These are phyloP conservation scores for Alexandromys fortis DNA, from an alignment of 2,113 vertebrate genomes.

Conservation along the genomic window DNA sequence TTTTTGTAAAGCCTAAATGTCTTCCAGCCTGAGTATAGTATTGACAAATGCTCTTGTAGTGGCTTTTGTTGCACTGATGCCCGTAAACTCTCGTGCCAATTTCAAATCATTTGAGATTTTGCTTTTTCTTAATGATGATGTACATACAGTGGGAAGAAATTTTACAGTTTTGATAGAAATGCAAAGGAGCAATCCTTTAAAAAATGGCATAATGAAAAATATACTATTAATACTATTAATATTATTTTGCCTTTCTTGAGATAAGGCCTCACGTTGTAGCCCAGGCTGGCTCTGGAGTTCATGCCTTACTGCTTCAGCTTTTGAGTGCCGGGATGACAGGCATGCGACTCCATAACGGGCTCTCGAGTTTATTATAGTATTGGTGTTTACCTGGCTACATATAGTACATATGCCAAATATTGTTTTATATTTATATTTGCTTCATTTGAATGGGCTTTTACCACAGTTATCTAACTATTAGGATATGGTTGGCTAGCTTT, in stretches of 20 bases:
- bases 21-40: neutral
- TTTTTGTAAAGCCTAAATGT: neutral
- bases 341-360: neutral
- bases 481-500: neutral
- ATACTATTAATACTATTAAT: neutral
- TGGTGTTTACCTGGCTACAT: neutral
- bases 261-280: neutral
- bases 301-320: neutral
- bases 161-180: conserved; percentile 23
- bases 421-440: neutral
- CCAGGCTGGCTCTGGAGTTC: neutral
- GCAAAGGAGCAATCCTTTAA: neutral
- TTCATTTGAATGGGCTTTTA: conserved; percentile 22
- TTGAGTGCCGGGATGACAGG: neutral
- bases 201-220: neutral
- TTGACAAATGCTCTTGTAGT: neutral
- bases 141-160: neutral
- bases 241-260: neutral
- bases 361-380: neutral
- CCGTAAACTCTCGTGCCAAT: neutral
- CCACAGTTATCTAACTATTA: neutral
- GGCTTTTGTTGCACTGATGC: neutral
- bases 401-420: neutral
- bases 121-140: neutral
- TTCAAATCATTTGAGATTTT: conserved; percentile 41